These are phyloP conservation scores for Sylvilagus floridanus DNA, from an alignment of 2,797 vertebrate genomes.

Conservation along the genomic window DNA sequence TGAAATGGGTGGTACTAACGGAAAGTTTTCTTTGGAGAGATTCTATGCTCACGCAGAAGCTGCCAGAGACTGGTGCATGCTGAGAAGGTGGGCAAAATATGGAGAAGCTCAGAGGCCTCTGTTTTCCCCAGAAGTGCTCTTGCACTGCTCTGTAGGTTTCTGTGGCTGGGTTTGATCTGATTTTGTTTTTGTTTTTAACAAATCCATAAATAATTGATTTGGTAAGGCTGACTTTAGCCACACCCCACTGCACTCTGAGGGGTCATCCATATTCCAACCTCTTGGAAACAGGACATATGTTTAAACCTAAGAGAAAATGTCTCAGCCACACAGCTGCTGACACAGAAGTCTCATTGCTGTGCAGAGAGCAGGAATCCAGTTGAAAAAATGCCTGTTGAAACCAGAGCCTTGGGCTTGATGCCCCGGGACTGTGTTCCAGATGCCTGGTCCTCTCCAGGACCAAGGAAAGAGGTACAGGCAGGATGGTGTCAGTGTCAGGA, in stretches of 20 bases:
- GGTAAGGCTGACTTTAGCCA: neutral
- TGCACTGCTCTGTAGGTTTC: neutral
- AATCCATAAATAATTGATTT: conserved; percentile 62
- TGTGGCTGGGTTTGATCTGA: neutral
- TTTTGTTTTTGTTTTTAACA: neutral
- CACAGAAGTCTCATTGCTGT: rapidly evolving
- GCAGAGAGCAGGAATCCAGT: rapidly evolving
- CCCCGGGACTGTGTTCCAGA: neutral
- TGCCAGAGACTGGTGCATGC: neutral
- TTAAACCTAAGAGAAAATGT: conserved; percentile 5
- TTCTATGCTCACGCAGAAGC: too few relatives aligned
- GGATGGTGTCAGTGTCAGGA: rapidly evolving
- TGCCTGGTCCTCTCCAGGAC: neutral
- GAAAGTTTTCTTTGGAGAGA: neutral
- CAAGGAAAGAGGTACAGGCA: neutral
- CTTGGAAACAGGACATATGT: neutral
- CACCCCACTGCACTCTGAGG: neutral
- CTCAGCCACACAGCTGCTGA: neutral
- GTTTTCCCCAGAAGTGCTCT: neutral
- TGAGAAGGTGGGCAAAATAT: neutral
- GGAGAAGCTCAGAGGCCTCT: neutral
- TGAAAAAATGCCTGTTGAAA: neutral
- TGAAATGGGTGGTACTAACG: neutral
- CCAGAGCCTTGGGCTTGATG: neutral
- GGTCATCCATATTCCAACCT: neutral